Base-by-base conservation (phyloP, 1,140 invertebrate genomes). In the Druon quercuslanigerum region DNA sequence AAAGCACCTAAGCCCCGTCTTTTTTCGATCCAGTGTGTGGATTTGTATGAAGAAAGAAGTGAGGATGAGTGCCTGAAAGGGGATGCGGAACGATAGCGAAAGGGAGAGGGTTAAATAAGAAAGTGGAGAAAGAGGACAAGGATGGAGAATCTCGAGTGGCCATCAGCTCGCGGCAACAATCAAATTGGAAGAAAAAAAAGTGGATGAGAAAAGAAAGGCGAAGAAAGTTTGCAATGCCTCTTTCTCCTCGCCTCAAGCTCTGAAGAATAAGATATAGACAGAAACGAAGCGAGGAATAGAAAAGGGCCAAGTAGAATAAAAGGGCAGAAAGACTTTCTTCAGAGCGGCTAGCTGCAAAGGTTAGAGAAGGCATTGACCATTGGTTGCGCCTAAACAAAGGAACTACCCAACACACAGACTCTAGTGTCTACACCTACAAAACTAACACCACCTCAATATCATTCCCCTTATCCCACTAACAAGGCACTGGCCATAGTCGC, bases 91-190 rank as follows among this genome's bases (percentile, higher is more conserved):
- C 60, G 25, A 20, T n/a, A 72, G 33, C 66, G 54, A 66, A 73
- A 70, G 73, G 9, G 54, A 74, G 56, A 71, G 54, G 71, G 46
- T 51, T 19, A 78, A 74, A 75, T 78, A 75, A 73, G 71, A 40
- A 72, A 50, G 72, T 50, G 56, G 19, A 52, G 74, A 72, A 70
- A 60, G 50, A 74, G 60, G 50, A 25, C 66, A 74, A 78, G 54
- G 56, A 75, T 57, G 77, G 33, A 82, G 80, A 76, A 84, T 79
- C 74, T 75, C 70, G 72, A 85, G 77, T 87, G 77, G 79, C 79
- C 79, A 86, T 86, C 79, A 78, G 75, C 80, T 84, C 76, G 52
- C 52, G 75, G 78, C 80, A 84, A 86, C 82, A 87, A 87, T 86
- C 83, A 86, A 87, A 85, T 87, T 84, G 80, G 78, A 84, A 77